Conservation (phyloP, 2,797 vertebrate species). For the Syngnathus rostellatus region DNA sequence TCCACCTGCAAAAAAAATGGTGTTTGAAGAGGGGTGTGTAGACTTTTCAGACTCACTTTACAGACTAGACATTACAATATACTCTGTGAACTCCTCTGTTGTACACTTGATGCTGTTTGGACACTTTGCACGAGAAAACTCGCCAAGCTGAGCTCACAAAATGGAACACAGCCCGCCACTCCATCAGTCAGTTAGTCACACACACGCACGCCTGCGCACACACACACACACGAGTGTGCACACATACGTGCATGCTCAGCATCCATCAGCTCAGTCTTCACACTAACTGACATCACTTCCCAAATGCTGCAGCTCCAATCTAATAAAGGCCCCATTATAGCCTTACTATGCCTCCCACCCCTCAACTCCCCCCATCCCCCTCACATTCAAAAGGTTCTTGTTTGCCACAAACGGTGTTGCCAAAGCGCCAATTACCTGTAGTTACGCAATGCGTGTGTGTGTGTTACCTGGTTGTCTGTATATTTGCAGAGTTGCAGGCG, state of each 20-base stretch:
- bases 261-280: slow-evolving; percentile 23
- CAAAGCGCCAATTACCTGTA: not conserved
- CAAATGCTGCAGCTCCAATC: slow-evolving; percentile 48
- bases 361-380: not conserved
- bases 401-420: not conserved
- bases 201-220: slow-evolving; percentile 12
- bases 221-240: slow-evolving; percentile 23
- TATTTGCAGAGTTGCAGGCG: slow-evolving; percentile 63
- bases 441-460: not conserved
- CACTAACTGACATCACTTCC: slow-evolving; percentile 44
- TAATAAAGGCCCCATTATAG: slow-evolving; percentile 60
- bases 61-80: not conserved
- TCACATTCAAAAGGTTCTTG: slow-evolving; percentile 1
- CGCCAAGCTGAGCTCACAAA: slow-evolving; percentile 23
- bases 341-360: not conserved
- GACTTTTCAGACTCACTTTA: not conserved
- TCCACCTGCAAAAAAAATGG: no score
- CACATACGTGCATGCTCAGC: slow-evolving; percentile 22
- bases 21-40: not conserved
- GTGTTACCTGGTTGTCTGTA: slow-evolving; percentile 54
- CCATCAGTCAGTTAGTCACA: slow-evolving; percentile 22
- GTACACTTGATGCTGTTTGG: not conserved
- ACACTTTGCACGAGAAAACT: slow-evolving; percentile 5
- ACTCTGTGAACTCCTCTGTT: not conserved
- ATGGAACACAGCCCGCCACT: slow-evolving; percentile 35